Base-by-base conservation (phyloP, 1,140 invertebrate species). In the Drosophila littoralis region DNA sequence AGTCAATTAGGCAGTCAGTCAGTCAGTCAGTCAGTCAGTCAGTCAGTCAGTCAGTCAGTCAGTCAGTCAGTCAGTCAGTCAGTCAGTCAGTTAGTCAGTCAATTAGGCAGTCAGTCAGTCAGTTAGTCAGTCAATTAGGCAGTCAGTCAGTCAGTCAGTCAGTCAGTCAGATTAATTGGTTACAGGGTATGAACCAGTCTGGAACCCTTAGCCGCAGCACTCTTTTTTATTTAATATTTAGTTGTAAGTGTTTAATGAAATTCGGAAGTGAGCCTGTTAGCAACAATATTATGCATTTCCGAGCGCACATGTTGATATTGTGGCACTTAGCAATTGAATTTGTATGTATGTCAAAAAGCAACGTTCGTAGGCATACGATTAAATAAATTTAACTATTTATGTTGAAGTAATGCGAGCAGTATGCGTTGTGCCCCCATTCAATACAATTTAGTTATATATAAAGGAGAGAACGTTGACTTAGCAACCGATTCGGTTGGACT, bases 231-330 rank as follows among this genome's bases (percentile, higher is more conserved):
- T 55, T 55, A 17, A 22, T 55, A 55, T 55, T 17, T 55, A 40
- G 15, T 55, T 55, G 55, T 43, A 42, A 45, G 42, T 9, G 32
- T 10, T 46, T 59, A 59, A 59, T 59, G 42, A 32, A 33, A 59
- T 59, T 59, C 57, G 57, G 57, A 59, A 59, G 57, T 59, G 57
- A 59, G 57, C 57, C 57, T 59, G 42, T 59, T 59, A 59, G 57
- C 15, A 59, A 59, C 57, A 33, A 46, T 42, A 59, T 59, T 59
- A 46, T 59, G 57, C 57, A 59, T 59, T 59, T 59, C 57, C 57
- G 57, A 59, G 57, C 57, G 10, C 28, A 59, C 57, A 46, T 46
- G 28, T 45, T 59, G 42, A 45, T 59, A 43, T 59, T 43, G 22
- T 59, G 57, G 42, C 57, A 59, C 42, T 59, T 46, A 59, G 57